These are phyloP conservation scores for Drosophila ogumai DNA, from an alignment of 1,140 invertebrate species.

Conservation along the genomic window DNA sequence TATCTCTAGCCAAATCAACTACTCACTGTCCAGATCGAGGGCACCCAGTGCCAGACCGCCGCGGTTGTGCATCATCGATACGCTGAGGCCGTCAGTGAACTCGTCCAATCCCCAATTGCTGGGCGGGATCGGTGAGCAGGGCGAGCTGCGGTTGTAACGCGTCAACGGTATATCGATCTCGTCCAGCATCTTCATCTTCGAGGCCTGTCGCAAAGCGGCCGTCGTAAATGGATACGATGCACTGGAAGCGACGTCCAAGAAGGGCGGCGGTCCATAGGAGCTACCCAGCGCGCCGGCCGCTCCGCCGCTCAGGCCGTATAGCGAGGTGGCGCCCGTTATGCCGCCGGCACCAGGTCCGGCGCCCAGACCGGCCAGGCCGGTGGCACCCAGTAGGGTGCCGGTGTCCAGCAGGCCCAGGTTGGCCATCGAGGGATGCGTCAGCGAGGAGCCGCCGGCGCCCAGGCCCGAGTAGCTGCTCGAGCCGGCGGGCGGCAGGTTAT, in stretches of 20 bases:
- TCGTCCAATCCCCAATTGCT: conserved; percentile 87
- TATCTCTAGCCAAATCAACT: background rate
- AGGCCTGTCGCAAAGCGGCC: conserved; percentile 86
- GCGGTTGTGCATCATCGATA: conserved; percentile 86
- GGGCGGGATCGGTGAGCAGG: conserved; percentile 87
- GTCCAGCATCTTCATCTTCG: conserved; percentile 89
- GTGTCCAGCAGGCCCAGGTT: conserved; percentile 77
- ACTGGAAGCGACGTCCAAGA: conserved; percentile 75
- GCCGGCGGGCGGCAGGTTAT: conserved; percentile 85
- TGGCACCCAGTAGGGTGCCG: conserved; percentile 61
- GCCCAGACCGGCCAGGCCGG: conserved; percentile 47
- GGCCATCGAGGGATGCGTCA: conserved; percentile 79
- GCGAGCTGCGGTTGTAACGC: conserved; percentile 88
- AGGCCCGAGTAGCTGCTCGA: conserved; percentile 81
- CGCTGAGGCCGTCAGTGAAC: conserved; percentile 88
- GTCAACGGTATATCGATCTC: conserved; percentile 88
- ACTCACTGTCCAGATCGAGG: conserved; percentile 87
- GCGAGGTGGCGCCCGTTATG: conserved; percentile 72
- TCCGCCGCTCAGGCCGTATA: conserved; percentile 65
- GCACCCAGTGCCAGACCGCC: conserved; percentile 86
- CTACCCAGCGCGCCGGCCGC: conserved; percentile 63
- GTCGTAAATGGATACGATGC: conserved; percentile 87
- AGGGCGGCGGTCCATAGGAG: conserved; percentile 76
- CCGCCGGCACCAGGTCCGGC: conserved; percentile 58
- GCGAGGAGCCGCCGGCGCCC: conserved; percentile 69